A percentile compares a stretch with the other conserved stretches of the same genome.
Conservation (phyloP, 2,113 vertebrate genomes). For the Cinclus mexicanus region DNA sequence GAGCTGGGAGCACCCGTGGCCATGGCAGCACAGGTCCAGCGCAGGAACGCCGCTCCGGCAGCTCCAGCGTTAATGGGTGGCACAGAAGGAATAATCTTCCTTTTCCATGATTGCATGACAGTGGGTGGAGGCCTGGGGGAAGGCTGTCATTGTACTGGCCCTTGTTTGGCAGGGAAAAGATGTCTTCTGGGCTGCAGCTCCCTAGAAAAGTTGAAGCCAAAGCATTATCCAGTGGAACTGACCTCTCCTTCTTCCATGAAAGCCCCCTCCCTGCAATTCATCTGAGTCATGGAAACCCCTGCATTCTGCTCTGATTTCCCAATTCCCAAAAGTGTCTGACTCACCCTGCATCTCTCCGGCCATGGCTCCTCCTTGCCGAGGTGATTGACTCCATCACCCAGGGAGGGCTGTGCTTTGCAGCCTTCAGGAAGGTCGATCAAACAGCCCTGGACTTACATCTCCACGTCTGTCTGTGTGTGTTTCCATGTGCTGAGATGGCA, state of each 20-base stretch:
- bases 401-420: neutral
- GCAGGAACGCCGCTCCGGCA: fast-evolving
- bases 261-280: neutral
- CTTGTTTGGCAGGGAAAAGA: constrained; percentile 12
- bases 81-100: neutral
- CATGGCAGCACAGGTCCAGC: neutral
- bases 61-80: neutral
- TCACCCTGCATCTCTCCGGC: neutral
- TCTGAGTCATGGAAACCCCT: constrained; percentile 7
- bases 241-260: constrained; percentile 16
- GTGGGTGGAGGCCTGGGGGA: neutral
- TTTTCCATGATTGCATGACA: neutral
- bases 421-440: neutral
- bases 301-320: neutral
- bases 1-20: neutral
- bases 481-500: constrained; percentile 22
- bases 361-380: neutral
- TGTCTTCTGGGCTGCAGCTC: constrained; percentile 32
- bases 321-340: neutral
- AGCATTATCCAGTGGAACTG: constrained; percentile 10
- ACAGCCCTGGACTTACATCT: neutral
- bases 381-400: neutral
- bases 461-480: neutral
- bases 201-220: constrained; percentile 45
- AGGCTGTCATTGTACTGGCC: neutral